These are phyloP conservation scores for Rhinopomastus cyanomelas DNA, from an alignment of 2,113 vertebrate species.

Conservation along the genomic window DNA sequence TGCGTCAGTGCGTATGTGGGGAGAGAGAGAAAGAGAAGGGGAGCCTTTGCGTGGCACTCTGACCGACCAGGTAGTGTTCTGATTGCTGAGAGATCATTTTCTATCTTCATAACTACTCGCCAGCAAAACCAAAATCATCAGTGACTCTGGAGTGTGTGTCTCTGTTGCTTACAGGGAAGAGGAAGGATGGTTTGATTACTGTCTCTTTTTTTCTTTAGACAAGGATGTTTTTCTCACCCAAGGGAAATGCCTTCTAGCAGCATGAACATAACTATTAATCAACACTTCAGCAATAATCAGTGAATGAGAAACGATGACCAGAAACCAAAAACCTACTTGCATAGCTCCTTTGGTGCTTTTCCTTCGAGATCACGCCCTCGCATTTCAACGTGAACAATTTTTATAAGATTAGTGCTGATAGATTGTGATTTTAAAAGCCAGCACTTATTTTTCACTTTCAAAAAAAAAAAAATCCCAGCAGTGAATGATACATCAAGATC, in stretches of 20 bases:
- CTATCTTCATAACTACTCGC: conserved; percentile 59
- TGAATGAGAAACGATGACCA: conserved; percentile 76
- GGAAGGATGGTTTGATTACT: conserved; percentile 72
- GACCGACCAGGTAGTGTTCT: conserved; percentile 66
- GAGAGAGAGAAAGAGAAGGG: not conserved
- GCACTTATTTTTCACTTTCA: conserved; percentile 42
- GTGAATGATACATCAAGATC: conserved; percentile 42
- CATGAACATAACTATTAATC: conserved; percentile 78
- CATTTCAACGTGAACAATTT: conserved; percentile 70
- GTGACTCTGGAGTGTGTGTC: conserved; percentile 49
- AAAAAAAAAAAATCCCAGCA: not conserved
- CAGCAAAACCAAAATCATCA: conserved; percentile 58
- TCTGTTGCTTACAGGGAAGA: conserved; percentile 55
- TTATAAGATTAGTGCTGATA: conserved; percentile 68
- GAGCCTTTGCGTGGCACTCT: conserved; percentile 52
- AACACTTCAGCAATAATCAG: conserved; percentile 80
- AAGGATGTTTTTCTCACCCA: conserved; percentile 74
- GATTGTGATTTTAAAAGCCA: conserved; percentile 66
- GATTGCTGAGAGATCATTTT: conserved; percentile 73
- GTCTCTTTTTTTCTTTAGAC: conserved; percentile 46
- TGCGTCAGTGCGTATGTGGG: not conserved
- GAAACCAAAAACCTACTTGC: conserved; percentile 64
- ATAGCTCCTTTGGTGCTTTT: conserved; percentile 33
- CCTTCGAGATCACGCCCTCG: conserved; percentile 69
- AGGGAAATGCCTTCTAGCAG: conserved; percentile 76